Evolutionary conservation across 2,888 invertebrate genomes (phyloP), one percentile per base, ranked within the genome.

Genomic region (Amiota communis): DNA sequence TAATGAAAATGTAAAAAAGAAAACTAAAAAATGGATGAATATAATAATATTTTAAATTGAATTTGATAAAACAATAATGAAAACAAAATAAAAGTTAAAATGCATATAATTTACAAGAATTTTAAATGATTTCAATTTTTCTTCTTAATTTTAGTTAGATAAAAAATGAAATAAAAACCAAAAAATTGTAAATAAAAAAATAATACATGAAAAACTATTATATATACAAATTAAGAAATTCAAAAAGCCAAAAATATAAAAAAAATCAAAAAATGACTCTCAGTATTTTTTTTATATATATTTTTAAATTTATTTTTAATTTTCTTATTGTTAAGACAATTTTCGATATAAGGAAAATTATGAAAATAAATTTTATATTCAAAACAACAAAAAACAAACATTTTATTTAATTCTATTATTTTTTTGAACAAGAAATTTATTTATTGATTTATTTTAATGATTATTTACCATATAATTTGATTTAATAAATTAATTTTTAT

Each of bases 101-200:
- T 23, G 3, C 23, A 53, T n/a, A 53, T n/a, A 53, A 53, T 11
- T 53, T n/a, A 13, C 53, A 53, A 53, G n/a, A 53, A 15, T 53
- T 11, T 9, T 53, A 53, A n/a, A n/a, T 11, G 9, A 11, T 53
- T 15, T n/a, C 8, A 59, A 59, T 20, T 59, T 57, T 20, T 17
- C n/a, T 57, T 79, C 74, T 56, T 36, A n/a, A 76, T 75, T 77
- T 70, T 76, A 77, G 83, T 78, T 82, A 73, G 70, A 74, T 76
- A 80, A 78, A 77, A 77, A 69, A 69, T 53, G 13, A n/a, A 68
- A 47, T 47, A 15, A n/a, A 12, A 15, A 15, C 36, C 36, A 36
- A 36, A 36, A 36, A 36, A 36, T 36, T 2, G n/a, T n/a, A n/a
- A n/a, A n/a, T 74, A 71, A 69, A 73, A 76, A 73, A 76, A 74